Evolutionary conservation across 2,888 invertebrate genomes (phyloP), one percentile per base, ranked within the genome.

Genomic region (Trichacis sp.): DNA sequence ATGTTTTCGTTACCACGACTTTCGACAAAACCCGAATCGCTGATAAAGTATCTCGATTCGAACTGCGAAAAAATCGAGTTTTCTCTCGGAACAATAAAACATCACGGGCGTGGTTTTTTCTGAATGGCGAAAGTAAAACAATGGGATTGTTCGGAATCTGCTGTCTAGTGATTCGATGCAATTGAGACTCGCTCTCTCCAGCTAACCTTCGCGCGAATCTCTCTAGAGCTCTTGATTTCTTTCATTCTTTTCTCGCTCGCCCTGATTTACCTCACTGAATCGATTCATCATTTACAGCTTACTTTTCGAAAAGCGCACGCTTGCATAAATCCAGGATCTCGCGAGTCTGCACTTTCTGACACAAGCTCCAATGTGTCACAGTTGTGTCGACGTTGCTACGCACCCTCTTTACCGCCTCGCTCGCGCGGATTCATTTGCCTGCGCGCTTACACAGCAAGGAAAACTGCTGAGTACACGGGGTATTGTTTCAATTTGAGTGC

Each of bases 401-500:
- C 60, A 54, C 61, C 56, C 64, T 56, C 48, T 29, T 55, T 55
- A 48, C 52, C 51, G 42, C 40, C 38, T 52, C 38, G 20, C 38
- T n/a, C 46, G 36, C 36, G n/a, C 45, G 42, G 24, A 38, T 24
- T 33, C 17, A 45, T 49, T 12, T 43, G n/a, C 45, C 45, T n/a
- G 45, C 20, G 20, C 20, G 45, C 45, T 45, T 45, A 20, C 45
- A 38, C 45, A 65, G 53, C 61, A 47, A 51, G 63, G 66, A 72
- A 68, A 56, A 48, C 62, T 61, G 63, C 68, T 62, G 61, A 68
- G 71, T 71, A 73, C 73, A 72, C 73, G 58, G 72, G 60, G 72
- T 72, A 72, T 77, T 77, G 77, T 78, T 78, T 75, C 70, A 64
- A 64, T 68, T 73, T 68, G 77, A 76, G 76, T 74, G 74, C 72